A percentile compares a stretch with the other conserved stretches of the same genome.
These are phyloP conservation scores for Propithecus perrieri DNA, from an alignment of 2,797 vertebrate genomes.

Conservation along the genomic window DNA sequence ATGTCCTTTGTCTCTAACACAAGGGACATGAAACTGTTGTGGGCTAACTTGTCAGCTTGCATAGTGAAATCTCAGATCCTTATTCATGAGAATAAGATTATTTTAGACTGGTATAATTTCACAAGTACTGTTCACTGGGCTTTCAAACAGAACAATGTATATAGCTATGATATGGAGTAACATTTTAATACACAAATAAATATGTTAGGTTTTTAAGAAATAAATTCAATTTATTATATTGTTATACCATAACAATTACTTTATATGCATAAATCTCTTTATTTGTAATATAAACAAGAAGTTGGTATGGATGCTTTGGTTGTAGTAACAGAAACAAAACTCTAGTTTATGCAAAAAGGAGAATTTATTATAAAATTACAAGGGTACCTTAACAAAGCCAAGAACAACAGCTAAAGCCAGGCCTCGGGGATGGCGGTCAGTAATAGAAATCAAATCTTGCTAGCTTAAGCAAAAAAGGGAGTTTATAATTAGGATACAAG, in stretches of 20 bases:
- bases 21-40: not conserved
- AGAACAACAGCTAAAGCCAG: slow-evolving; percentile 44
- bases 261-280: not conserved
- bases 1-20: not conserved
- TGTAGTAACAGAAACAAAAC: slow-evolving; percentile 28
- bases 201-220: slow-evolving; percentile 32
- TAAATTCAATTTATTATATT: not conserved
- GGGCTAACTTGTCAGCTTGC: not conserved
- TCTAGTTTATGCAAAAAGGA: slow-evolving; percentile 13
- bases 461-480: slow-evolving; percentile 9
- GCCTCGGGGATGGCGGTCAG: not conserved
- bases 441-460: slow-evolving; percentile 34
- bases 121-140: not conserved
- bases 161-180: not conserved
- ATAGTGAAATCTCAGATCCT: not conserved
- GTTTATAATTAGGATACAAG: slow-evolving; percentile 30
- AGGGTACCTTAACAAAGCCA: not conserved
- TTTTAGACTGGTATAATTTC: slow-evolving; percentile 2
- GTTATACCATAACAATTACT: not conserved
- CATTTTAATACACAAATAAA: slow-evolving; percentile 35
- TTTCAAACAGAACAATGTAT: slow-evolving; percentile 33
- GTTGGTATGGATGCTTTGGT: not conserved
- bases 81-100: not conserved
- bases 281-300: slow-evolving; percentile 32
- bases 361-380: slow-evolving; percentile 45